Conservation (phyloP, 2,113 vertebrate species). For the Arizona elegans region DNA sequence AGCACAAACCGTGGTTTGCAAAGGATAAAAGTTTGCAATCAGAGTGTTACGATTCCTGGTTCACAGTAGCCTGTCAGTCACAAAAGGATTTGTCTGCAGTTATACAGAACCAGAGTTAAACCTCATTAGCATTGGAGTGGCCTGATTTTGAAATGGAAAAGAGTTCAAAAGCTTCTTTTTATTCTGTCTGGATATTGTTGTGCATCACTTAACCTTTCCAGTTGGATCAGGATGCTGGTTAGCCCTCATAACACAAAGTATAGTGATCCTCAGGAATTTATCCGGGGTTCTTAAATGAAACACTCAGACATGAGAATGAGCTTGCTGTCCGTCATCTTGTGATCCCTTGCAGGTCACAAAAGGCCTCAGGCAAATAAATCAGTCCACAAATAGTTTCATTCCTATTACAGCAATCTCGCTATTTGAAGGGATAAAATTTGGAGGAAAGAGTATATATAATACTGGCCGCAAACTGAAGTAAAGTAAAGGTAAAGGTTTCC, state of each 20-base stretch:
- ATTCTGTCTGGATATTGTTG: not conserved
- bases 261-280: not conserved
- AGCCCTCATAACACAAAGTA: not conserved
- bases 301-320: not conserved
- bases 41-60: not conserved
- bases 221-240: not conserved
- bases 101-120: not conserved
- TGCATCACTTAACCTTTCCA: not conserved
- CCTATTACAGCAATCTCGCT: not conserved
- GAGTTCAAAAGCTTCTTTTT: not conserved
- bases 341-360: not conserved
- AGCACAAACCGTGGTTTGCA: not conserved
- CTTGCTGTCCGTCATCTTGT: not conserved
- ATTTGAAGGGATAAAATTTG: not conserved
- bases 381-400: not conserved
- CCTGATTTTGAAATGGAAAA: not conserved
- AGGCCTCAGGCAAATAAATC: not conserved
- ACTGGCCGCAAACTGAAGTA: not conserved
- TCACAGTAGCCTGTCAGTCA: not conserved
- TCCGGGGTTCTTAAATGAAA: not conserved
- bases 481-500: too few relatives aligned
- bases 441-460: not conserved
- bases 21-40: not conserved
- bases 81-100: not conserved
- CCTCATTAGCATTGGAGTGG: not conserved